Evolutionary conservation across 2,113 vertebrate genomes (phyloP).

Genomic region (Capreolus pygargus): DNA sequence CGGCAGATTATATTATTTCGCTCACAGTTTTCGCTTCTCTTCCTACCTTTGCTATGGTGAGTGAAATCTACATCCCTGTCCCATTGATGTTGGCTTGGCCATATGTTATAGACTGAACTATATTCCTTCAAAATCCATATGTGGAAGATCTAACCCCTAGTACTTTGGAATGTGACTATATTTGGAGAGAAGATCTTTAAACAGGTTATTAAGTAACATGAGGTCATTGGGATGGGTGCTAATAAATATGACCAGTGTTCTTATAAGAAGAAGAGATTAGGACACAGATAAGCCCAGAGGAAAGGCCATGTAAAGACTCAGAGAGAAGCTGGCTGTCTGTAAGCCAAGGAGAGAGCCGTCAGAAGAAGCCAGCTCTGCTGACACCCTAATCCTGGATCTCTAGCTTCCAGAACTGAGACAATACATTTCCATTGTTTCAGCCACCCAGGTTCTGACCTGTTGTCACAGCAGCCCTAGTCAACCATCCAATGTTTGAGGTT

Average conservation of each 20-base stretch:
- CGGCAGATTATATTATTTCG: background rate
- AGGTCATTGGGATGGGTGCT: background rate
- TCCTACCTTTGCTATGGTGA: background rate
- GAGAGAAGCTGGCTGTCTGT: background rate
- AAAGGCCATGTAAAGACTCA: background rate
- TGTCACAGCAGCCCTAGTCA: background rate
- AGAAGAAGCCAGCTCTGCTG: background rate
- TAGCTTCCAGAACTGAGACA: background rate
- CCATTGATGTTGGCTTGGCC: background rate
- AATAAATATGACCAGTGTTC: background rate
- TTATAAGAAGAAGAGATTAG: background rate
- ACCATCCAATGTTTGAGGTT: background rate
- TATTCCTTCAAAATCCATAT: background rate
- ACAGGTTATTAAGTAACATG: background rate
- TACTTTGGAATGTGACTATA: background rate
- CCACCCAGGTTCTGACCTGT: background rate
- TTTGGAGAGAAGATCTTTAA: background rate
- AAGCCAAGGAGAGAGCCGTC: background rate
- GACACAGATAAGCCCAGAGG: background rate
- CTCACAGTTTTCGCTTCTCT: background rate
- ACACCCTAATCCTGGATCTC: background rate
- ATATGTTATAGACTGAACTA: background rate
- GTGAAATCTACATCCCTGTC: background rate
- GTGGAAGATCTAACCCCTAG: background rate
- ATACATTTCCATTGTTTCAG: background rate